Evolutionary conservation across 1,140 invertebrate genomes (phyloP).

Genomic region (Trichonephila inaurata): DNA sequence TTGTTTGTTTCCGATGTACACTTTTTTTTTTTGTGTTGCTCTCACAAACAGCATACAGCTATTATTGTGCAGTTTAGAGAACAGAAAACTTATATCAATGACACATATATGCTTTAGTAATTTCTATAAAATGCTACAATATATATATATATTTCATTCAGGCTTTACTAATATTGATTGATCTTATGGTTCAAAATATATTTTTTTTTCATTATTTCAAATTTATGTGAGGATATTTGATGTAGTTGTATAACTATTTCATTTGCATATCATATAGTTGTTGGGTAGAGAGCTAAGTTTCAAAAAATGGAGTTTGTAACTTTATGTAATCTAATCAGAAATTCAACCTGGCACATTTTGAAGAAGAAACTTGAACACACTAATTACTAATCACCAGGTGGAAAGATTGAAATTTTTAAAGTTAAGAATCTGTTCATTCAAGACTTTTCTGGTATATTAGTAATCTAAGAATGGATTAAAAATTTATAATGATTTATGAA

Average conservation of each 20-base stretch:
- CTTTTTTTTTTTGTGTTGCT: constrained; percentile 38
- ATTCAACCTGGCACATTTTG: constrained; percentile 12
- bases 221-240: constrained; percentile 3
- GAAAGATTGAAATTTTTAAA: constrained; percentile 41
- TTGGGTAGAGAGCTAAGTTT: constrained; percentile 38
- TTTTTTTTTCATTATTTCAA: neutral
- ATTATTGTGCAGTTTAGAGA: constrained; percentile 63
- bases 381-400: constrained; percentile 46
- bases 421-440: constrained; percentile 55
- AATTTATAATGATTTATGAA: constrained; percentile 45
- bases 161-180: constrained; percentile 13
- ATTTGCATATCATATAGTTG: constrained; percentile 31
- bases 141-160: constrained; percentile 16
- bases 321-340: constrained; percentile 4
- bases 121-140: constrained; percentile 58
- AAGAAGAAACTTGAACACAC: constrained; percentile 36
- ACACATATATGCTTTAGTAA: constrained; percentile 48
- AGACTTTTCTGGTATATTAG: constrained; percentile 37
- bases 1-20: constrained; percentile 43
- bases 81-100: constrained; percentile 37
- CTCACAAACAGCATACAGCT: constrained; percentile 36
- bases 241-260: constrained; percentile 9
- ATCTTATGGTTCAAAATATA: constrained; percentile 32
- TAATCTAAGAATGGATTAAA: constrained; percentile 46
- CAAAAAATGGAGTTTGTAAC: constrained; percentile 38